Conservation (phyloP, 1,140 invertebrate genomes). For the Heliconius melpomene region DNA sequence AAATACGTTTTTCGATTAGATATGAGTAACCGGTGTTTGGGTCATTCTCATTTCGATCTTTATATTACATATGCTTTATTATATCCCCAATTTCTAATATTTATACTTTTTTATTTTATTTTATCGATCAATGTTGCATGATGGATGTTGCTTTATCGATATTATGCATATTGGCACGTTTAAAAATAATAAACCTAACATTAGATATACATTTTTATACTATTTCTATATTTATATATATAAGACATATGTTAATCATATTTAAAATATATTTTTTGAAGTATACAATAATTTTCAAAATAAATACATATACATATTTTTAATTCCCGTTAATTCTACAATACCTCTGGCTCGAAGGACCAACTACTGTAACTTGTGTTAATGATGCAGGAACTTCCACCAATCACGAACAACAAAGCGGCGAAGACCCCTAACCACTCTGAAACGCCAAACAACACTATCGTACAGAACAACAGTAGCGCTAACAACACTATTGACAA, state of each 20-base stretch:
- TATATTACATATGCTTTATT: conserved; percentile 51
- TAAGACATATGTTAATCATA: background rate
- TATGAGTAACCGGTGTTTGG: conserved; percentile 50
- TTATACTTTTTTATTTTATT: conserved; percentile 44
- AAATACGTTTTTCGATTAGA: conserved; percentile 33
- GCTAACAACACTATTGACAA: conserved; percentile 76
- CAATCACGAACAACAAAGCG: conserved; percentile 80
- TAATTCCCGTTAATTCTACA: background rate
- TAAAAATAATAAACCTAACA: conserved; percentile 36
- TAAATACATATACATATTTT: background rate
- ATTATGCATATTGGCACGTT: conserved; percentile 70
- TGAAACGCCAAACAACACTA: conserved; percentile 48
- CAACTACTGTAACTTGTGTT: conserved; percentile 13
- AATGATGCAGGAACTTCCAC: conserved; percentile 62
- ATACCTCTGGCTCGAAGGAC: conserved; percentile 13
- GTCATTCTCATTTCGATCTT: conserved; percentile 78
- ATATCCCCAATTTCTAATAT: conserved; percentile 46
- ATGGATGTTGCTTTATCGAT: conserved; percentile 71
- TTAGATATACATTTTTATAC: conserved; percentile 23
- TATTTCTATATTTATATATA: background rate
- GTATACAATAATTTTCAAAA: background rate
- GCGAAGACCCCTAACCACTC: conserved; percentile 56
- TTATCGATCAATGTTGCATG: conserved; percentile 72
- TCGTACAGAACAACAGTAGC: conserved; percentile 69
- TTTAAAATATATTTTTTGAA: background rate